These are phyloP conservation scores for Cephalopholis sonnerati DNA, from an alignment of 2,113 vertebrate species.

Conservation along the genomic window DNA sequence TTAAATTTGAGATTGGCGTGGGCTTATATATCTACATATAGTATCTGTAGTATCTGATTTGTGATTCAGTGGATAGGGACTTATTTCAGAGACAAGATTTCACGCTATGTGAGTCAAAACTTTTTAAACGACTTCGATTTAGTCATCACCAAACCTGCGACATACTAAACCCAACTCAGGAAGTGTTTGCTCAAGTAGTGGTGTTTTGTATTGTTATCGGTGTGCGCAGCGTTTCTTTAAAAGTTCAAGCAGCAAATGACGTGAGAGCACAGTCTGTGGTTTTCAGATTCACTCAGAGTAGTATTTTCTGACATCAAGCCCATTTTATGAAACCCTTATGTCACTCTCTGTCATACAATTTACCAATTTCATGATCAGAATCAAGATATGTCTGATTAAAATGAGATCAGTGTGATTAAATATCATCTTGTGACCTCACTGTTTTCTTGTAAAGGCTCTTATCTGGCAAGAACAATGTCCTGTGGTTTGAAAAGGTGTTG, in stretches of 20 bases:
- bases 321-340: not conserved
- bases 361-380: not conserved
- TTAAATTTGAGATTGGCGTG: not conserved
- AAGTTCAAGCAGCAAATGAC: conserved; percentile 35
- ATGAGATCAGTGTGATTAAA: not conserved
- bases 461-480: not conserved
- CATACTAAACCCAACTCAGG: not conserved
- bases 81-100: not conserved
- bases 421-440: not conserved
- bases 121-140: not conserved
- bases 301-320: conserved; percentile 37
- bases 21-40: not conserved
- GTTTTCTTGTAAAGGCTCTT: not conserved
- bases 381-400: not conserved
- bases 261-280: conserved; percentile 41
- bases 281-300: conserved; percentile 58
- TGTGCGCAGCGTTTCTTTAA: conserved; percentile 11
- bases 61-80: not conserved
- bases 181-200: not conserved
- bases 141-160: conserved; percentile 12
- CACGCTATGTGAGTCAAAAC: not conserved
- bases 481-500: not conserved
- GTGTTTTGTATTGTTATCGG: not conserved
- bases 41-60: not conserved
- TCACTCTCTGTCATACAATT: conserved; percentile 6